A percentile compares a stretch with the other conserved stretches of the same genome.
These are phyloP conservation scores for Meiosimyza platycephala DNA, from an alignment of 2,888 invertebrate species.

Conservation along the genomic window DNA sequence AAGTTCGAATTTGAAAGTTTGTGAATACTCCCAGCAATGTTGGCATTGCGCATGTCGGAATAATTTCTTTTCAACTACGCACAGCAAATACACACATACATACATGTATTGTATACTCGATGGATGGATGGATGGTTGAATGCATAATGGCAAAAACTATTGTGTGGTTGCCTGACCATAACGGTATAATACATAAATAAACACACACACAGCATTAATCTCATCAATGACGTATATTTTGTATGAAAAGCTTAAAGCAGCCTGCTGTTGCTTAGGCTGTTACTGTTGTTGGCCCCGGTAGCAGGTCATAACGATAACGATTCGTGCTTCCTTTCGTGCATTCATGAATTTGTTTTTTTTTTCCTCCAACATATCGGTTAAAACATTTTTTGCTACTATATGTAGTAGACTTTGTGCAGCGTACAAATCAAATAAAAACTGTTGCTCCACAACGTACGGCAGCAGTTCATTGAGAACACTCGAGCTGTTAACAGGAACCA, in stretches of 20 bases:
- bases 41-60: conserved; percentile 18
- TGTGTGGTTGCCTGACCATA: conserved; percentile 13
- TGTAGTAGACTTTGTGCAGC: conserved; percentile 30
- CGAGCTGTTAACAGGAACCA: conserved; percentile 50
- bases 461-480: conserved; percentile 64
- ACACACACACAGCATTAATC: conserved; percentile 23
- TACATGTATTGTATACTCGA: not conserved
- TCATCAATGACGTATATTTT: conserved; percentile 49
- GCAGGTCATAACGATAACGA: too few species aligned
- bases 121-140: not conserved
- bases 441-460: conserved; percentile 56
- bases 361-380: conserved; percentile 34
- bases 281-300: not conserved
- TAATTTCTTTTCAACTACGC: conserved; percentile 18
- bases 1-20: too few species aligned
- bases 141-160: too few species aligned
- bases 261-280: conserved; percentile 11
- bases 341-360: conserved; percentile 24
- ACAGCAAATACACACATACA: not conserved
- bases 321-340: conserved; percentile 17
- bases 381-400: not conserved
- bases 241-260: conserved; percentile 13
- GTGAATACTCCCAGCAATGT: too few species aligned
- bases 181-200: conserved; percentile 14
- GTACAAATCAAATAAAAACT: conserved; percentile 60